A percentile compares a stretch with the other conserved stretches of the same genome.
Conservation (phyloP, 1,140 invertebrate genomes). For the Drosophila sulfurigaster region DNA sequence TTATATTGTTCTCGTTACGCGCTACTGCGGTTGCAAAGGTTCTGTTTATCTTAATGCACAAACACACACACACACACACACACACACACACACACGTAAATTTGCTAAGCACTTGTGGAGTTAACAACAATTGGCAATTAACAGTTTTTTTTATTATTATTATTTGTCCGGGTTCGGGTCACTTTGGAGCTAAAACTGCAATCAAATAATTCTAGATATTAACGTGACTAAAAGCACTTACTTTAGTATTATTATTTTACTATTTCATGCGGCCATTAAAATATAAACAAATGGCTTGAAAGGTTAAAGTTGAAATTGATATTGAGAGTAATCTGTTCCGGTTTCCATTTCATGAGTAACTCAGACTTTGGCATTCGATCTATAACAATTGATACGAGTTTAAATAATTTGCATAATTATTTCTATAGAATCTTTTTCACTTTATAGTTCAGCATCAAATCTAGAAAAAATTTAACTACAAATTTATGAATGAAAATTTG, state of each 20-base stretch:
- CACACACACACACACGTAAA: background rate
- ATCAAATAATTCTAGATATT: constrained; percentile 2
- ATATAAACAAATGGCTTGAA: background rate
- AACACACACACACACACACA: background rate
- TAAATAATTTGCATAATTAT: too few relatives aligned
- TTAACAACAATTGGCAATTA: constrained; percentile 22
- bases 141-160: constrained; percentile 13
- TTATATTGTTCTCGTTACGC: constrained; percentile 21
- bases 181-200: constrained; percentile 16
- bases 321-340: background rate
- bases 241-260: too few relatives aligned
- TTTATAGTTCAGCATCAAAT: too few relatives aligned
- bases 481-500: background rate
- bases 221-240: background rate
- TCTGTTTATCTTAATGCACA: constrained; percentile 26
- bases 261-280: constrained; percentile 1
- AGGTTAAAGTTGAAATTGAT: constrained; percentile 3
- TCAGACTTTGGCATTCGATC: too few relatives aligned
- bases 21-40: constrained; percentile 45
- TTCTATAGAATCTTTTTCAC: too few relatives aligned
- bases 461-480: too few relatives aligned
- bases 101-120: background rate
- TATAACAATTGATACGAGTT: too few relatives aligned
- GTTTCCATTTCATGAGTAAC: background rate
- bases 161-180: background rate